phyloP scores from a whole-genome alignment of 2,113 vertebrate genomes.

The Falco punctatus region DNA sequence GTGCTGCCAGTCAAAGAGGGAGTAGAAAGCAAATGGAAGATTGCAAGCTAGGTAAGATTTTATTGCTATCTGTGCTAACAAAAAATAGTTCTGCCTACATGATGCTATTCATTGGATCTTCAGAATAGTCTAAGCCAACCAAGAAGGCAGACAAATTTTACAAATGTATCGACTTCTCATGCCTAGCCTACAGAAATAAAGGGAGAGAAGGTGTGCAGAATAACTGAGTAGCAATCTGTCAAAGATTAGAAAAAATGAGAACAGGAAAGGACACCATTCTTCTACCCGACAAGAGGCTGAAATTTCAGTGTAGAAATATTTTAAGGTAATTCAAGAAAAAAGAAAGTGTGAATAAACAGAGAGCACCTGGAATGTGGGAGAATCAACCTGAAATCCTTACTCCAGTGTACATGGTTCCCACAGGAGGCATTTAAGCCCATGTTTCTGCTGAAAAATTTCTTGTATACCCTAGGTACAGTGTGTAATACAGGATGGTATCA shows the following conservation, averaged over 20 bases:
- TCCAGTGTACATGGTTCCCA: background rate
- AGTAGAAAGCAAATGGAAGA: background rate
- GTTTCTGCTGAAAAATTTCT: background rate
- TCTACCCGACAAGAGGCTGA: background rate
- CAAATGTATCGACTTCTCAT: background rate
- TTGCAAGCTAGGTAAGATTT: background rate
- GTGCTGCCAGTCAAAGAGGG: background rate
- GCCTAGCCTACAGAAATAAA: background rate
- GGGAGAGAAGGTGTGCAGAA: background rate
- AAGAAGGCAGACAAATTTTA: background rate
- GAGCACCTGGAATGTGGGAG: background rate
- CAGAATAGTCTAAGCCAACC: background rate
- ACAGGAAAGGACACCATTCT: background rate
- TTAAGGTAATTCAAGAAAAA: background rate
- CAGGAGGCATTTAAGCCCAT: background rate
- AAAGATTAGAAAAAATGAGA: background rate
- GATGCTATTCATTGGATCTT: background rate
- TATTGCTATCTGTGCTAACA: background rate
- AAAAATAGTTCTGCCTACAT: background rate
- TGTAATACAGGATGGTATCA: rapidly evolving
- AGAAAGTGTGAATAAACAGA: background rate
- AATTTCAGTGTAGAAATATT: background rate
- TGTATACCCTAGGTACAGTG: rapidly evolving
- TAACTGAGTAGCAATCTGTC: background rate
- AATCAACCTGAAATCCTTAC: background rate